Conservation (phyloP, 2,888 invertebrate genomes). For the Xestia c-nigrum region DNA sequence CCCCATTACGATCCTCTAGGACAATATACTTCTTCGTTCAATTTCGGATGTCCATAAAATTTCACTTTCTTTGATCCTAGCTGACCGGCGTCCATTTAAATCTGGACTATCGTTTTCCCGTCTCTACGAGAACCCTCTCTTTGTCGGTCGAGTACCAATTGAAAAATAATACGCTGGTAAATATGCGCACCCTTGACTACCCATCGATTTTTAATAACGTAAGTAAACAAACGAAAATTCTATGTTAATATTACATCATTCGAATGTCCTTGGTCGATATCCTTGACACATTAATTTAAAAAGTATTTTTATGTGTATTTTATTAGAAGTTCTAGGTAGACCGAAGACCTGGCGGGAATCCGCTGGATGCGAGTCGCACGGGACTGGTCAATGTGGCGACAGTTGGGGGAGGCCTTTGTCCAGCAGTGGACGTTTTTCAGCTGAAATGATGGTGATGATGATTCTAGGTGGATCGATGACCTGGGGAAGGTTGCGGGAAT, state of each 20-base stretch:
- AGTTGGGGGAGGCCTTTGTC: too few species aligned
- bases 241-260: background rate
- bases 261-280: background rate
- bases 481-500: too few species aligned
- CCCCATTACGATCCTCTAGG: slow-evolving; percentile 30
- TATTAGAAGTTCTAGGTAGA: background rate
- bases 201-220: slow-evolving; percentile 31
- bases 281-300: background rate
- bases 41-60: slow-evolving; percentile 61
- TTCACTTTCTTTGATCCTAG: slow-evolving; percentile 65
- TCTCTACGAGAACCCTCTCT: slow-evolving; percentile 38
- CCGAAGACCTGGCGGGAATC: too few species aligned
- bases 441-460: too few species aligned
- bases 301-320: background rate
- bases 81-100: slow-evolving; percentile 54
- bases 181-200: slow-evolving; percentile 36
- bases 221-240: slow-evolving; percentile 21
- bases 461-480: too few species aligned
- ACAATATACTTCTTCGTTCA: slow-evolving; percentile 37
- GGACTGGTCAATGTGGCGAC: too few species aligned
- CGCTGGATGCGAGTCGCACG: too few species aligned
- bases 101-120: slow-evolving; percentile 62
- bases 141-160: slow-evolving; percentile 48
- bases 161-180: slow-evolving; percentile 49
- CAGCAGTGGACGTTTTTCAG: too few species aligned